Conservation (phyloP, 2,797 vertebrate species). For the Babyrousa celebensis region DNA sequence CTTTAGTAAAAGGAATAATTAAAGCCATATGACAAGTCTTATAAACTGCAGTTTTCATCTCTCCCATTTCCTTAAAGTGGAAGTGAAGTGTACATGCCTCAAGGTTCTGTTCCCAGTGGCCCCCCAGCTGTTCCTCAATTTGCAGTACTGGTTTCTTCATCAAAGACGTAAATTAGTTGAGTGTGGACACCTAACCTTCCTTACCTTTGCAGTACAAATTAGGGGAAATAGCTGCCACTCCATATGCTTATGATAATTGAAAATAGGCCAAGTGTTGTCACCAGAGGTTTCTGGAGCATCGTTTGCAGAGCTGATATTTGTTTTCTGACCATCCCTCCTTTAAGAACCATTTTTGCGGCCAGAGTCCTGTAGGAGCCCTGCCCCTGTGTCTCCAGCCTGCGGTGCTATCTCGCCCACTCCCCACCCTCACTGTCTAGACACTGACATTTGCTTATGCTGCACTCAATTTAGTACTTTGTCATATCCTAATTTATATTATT, state of each 20-base stretch:
- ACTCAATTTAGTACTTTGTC: accelerated
- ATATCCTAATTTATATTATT: background rate
- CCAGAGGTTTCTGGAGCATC: background rate
- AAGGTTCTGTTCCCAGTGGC: too few species aligned
- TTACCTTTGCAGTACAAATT: background rate
- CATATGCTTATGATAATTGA: background rate
- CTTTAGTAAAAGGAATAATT: background rate
- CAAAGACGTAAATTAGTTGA: background rate
- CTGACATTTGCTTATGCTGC: background rate
- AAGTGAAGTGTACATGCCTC: accelerated
- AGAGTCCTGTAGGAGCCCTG: background rate
- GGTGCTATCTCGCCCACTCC: too few species aligned
- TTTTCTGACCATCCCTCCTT: background rate
- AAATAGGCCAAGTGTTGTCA: background rate
- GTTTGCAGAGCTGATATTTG: background rate
- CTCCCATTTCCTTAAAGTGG: background rate
- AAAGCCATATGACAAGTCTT: background rate
- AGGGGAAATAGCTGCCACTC: background rate
- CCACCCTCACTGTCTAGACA: accelerated
- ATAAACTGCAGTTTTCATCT: background rate
- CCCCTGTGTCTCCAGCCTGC: background rate
- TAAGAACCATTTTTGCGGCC: background rate
- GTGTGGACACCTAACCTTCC: background rate
- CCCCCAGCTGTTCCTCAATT: background rate
- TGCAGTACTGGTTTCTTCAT: background rate